Conservation (phyloP, 2,888 invertebrate genomes). For the Callyntrura sp. region DNA sequence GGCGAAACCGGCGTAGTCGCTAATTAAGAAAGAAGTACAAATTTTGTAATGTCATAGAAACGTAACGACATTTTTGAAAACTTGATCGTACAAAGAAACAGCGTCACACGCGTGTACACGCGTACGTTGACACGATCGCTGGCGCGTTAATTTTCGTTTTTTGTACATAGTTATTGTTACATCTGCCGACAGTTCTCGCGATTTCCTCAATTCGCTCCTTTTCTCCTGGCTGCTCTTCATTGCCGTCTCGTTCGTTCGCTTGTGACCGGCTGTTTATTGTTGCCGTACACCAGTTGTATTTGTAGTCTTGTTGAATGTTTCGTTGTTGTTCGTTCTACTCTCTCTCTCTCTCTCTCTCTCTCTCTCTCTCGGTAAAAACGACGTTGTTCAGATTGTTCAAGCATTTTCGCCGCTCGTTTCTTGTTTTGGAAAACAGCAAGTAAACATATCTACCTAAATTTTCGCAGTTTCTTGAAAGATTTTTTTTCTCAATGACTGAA, state of each 20-base stretch:
- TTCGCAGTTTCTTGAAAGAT: neutral
- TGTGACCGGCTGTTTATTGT: conserved; percentile 15
- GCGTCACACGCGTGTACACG: too few species aligned
- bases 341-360: too few species aligned
- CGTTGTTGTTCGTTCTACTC: neutral
- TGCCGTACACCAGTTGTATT: neutral
- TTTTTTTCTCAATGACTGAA: neutral
- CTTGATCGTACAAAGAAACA: too few species aligned
- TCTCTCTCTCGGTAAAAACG: too few species aligned
- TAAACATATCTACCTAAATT: neutral
- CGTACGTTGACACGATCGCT: too few species aligned
- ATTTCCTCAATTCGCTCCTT: conserved; percentile 39
- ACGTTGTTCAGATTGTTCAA: conserved; percentile 40
- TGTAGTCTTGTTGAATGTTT: neutral
- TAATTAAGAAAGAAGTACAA: neutral
- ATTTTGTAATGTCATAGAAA: too few species aligned
- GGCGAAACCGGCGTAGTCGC: neutral
- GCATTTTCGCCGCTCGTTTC: conserved; percentile 2
- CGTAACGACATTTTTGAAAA: too few species aligned
- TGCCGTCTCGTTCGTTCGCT: neutral
- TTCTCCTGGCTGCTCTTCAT: conserved; percentile 6
- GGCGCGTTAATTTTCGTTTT: too few species aligned
- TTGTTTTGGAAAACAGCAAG: neutral
- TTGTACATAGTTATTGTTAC: too few species aligned
- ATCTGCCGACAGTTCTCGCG: too few species aligned